Conservation (phyloP, 2,797 vertebrate genomes). For the Strix occidentalis region DNA sequence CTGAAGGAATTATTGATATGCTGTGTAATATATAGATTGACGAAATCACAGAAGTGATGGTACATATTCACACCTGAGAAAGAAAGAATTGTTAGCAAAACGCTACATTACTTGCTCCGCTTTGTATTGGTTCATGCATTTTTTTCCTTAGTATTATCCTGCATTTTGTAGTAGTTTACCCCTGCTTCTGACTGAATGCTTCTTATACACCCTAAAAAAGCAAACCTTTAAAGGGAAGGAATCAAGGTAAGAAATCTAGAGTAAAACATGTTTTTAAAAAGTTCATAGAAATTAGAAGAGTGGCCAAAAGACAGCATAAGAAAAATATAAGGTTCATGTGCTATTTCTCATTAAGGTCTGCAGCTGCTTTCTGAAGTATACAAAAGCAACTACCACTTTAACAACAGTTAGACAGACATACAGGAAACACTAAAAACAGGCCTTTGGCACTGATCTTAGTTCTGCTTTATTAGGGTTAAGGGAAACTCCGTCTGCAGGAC, state of each 20-base stretch:
- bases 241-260: not conserved
- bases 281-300: not conserved
- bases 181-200: not conserved
- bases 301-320: not conserved
- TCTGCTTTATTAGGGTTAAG: not conserved
- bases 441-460: not conserved
- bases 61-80: slow-evolving; percentile 96
- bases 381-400: not conserved
- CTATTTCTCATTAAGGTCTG: not conserved
- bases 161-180: not conserved
- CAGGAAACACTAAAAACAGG: not conserved
- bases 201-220: not conserved
- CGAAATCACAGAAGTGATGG: slow-evolving; percentile 98
- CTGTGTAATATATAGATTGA: slow-evolving; percentile 96
- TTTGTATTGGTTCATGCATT: not conserved
- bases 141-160: not conserved
- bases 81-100: not conserved
- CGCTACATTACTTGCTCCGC: not conserved
- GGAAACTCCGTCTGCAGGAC: not conserved
- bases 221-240: not conserved
- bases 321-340: not conserved
- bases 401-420: not conserved
- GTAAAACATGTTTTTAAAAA: not conserved
- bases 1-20: slow-evolving; percentile 96
- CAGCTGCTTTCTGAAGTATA: not conserved